Conservation (phyloP, 2,797 vertebrate species). For the Carcharodon carcharias region DNA sequence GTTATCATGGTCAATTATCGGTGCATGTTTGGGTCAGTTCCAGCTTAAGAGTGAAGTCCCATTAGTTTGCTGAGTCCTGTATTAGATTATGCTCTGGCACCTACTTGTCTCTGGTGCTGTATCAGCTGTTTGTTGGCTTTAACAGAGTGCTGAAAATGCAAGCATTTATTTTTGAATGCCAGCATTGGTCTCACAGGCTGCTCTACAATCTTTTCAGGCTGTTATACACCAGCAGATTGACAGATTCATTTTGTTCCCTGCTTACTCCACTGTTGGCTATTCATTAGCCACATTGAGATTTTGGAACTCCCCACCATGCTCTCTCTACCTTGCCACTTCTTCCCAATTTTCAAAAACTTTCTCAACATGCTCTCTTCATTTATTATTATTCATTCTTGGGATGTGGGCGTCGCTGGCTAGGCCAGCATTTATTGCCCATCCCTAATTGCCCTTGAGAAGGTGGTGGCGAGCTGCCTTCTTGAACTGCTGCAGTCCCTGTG, state of each 20-base stretch:
- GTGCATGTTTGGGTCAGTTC: neutral
- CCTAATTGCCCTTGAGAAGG: too few species aligned
- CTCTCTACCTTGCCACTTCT: neutral
- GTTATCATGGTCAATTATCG: neutral
- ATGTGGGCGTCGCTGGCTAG: neutral
- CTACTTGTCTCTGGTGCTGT: neutral
- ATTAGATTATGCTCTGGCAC: neutral
- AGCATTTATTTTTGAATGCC: neutral
- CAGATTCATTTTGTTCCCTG: neutral
- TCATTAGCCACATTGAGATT: neutral
- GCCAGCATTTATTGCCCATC: too few species aligned
- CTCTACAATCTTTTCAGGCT: neutral
- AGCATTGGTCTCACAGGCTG: neutral
- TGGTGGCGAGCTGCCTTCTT: too few species aligned
- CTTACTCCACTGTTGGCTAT: neutral
- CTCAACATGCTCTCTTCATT: neutral
- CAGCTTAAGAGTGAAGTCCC: neutral
- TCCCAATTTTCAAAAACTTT: too few species aligned
- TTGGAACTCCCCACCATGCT: neutral
- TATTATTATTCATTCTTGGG: neutral
- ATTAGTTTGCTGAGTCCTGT: neutral
- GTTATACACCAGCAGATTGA: neutral
- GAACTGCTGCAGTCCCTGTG: too few species aligned
- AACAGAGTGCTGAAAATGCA: neutral
- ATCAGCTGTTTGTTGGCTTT: conserved; percentile 3